phyloP scores from a whole-genome alignment of 2,113 vertebrate species.

The Apus apus region DNA sequence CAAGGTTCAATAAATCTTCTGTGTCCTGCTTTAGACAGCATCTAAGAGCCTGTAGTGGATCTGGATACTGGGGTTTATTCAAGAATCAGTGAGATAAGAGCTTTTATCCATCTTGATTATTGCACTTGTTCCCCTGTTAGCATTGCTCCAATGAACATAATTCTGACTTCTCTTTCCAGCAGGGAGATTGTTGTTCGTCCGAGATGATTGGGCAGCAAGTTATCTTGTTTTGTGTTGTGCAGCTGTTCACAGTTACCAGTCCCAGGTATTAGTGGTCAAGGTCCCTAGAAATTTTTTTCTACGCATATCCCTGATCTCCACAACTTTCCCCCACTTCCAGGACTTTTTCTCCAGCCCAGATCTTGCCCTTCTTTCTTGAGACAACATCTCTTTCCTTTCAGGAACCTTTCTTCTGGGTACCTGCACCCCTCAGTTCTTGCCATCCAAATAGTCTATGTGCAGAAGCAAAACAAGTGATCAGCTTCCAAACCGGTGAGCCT shows the following conservation, averaged over 20 bases:
- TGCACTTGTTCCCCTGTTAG: background rate
- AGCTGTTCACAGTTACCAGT: background rate
- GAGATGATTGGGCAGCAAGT: background rate
- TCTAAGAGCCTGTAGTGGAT: background rate
- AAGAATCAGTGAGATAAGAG: background rate
- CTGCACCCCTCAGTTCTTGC: background rate
- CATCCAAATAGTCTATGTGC: background rate
- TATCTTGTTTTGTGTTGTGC: background rate
- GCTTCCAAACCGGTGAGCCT: background rate
- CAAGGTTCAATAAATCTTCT: no score
- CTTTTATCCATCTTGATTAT: background rate
- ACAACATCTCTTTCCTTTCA: background rate
- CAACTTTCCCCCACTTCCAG: background rate
- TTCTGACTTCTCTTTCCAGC: background rate
- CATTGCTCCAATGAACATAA: fast-evolving
- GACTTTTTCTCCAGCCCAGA: background rate
- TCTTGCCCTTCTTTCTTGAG: background rate
- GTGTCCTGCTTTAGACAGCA: background rate
- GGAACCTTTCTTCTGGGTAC: background rate
- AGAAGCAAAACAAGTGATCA: background rate
- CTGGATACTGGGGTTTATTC: background rate
- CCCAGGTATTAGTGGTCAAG: background rate
- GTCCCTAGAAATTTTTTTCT: background rate
- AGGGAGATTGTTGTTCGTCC: background rate
- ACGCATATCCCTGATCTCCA: background rate